phyloP scores from a whole-genome alignment of 2,113 vertebrate species.

The Bufo gargarizans region DNA sequence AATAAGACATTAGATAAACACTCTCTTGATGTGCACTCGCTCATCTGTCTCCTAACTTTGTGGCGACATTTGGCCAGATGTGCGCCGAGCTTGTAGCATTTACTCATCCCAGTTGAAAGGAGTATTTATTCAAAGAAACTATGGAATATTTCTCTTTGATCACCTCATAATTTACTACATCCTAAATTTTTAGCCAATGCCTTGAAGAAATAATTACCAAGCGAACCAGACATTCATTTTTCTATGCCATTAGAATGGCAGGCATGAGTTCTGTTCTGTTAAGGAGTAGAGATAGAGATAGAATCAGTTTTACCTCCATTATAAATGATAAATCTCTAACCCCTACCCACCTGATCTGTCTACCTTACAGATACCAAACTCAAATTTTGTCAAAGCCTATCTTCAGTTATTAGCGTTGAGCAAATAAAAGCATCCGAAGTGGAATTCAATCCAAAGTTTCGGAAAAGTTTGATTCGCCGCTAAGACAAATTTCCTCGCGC shows the following conservation, averaged over 20 bases:
- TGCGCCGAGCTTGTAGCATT: conserved; percentile 32
- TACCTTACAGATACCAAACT: background rate
- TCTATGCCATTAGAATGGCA: background rate
- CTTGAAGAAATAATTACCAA: background rate
- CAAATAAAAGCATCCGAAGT: too few species aligned
- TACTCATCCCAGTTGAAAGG: conserved; percentile 16
- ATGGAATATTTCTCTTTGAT: conserved; percentile 41
- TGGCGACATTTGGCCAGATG: conserved; percentile 57
- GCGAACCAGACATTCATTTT: background rate
- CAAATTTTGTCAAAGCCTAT: too few species aligned
- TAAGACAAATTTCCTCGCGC: too few species aligned
- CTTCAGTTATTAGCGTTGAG: too few species aligned
- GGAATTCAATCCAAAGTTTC: too few species aligned
- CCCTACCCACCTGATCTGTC: background rate
- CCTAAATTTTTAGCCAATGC: conserved; percentile 21
- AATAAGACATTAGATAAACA: conserved; percentile 47
- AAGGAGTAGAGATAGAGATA: background rate
- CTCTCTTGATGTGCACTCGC: conserved; percentile 21
- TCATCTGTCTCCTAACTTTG: conserved; percentile 45
- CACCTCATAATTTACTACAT: conserved; percentile 32
- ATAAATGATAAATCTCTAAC: background rate
- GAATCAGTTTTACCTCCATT: background rate
- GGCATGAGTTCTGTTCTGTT: background rate
- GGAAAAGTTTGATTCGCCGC: too few species aligned
- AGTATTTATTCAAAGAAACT: conserved; percentile 40